A percentile compares a stretch with the other conserved stretches of the same genome.
These are phyloP conservation scores for Gastracanthus pulcherrimus DNA, from an alignment of 2,888 invertebrate genomes.

Conservation along the genomic window DNA sequence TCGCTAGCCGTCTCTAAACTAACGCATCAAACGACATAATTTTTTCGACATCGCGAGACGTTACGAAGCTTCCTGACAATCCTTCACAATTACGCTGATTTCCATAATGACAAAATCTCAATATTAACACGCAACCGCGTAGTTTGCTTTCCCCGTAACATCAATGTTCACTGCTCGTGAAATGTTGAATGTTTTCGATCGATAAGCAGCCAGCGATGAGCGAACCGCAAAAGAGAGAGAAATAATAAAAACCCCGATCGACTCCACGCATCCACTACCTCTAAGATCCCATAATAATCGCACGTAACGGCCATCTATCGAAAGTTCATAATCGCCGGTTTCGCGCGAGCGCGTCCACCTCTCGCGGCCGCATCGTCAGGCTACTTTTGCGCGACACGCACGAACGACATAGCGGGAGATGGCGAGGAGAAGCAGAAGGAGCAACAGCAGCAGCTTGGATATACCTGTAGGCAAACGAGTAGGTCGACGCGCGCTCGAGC, in stretches of 20 bases:
- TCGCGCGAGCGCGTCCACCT: not conserved
- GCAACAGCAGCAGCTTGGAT: not conserved
- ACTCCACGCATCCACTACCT: not conserved
- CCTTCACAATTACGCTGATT: constrained; percentile 20
- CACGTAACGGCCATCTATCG: not conserved
- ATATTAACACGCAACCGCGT: not conserved
- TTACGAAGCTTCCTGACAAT: not conserved
- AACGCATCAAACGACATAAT: not conserved
- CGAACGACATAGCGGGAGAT: not conserved
- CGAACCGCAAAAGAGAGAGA: not conserved
- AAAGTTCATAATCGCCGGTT: not conserved
- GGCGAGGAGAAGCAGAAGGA: not conserved
- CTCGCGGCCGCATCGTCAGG: no score
- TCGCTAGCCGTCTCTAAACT: not conserved
- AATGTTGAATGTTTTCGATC: constrained; percentile 16
- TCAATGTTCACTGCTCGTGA: constrained; percentile 13
- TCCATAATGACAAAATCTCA: constrained; percentile 23
- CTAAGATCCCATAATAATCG: no score
- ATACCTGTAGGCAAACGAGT: not conserved
- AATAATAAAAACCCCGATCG: not conserved
- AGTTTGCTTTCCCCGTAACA: not conserved
- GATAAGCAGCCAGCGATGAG: not conserved
- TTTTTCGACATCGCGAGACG: not conserved
- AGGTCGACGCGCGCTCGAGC: not conserved
- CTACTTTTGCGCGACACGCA: not conserved